Conservation (phyloP, 2,888 invertebrate genomes). For the Hipparchia sbordonii region DNA sequence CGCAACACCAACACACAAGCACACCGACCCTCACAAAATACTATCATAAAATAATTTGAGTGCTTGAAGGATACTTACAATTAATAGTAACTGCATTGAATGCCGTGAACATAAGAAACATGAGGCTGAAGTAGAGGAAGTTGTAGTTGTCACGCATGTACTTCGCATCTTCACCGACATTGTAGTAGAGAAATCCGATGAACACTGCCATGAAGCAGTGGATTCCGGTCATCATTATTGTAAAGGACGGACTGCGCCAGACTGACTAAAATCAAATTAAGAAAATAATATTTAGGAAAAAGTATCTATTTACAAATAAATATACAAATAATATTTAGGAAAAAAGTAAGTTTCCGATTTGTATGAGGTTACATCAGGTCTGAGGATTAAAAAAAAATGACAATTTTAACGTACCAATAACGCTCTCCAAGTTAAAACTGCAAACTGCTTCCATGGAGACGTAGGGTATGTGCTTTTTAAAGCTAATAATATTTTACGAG, state of each 20-base stretch:
- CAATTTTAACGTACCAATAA: slow-evolving; percentile 60
- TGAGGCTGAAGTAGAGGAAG: slow-evolving; percentile 94
- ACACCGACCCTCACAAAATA: no score
- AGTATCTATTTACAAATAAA: background rate
- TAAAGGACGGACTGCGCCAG: slow-evolving; percentile 88
- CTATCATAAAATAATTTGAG: background rate
- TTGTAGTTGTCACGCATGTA: slow-evolving; percentile 93
- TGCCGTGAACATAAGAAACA: slow-evolving; percentile 97
- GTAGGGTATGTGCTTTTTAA: slow-evolving; percentile 74
- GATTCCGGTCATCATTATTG: slow-evolving; percentile 89
- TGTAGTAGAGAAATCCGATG: slow-evolving; percentile 91
- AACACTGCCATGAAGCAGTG: slow-evolving; percentile 91
- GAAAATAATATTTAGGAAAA: slow-evolving; percentile 8
- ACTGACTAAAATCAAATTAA: slow-evolving; percentile 66
- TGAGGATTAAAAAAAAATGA: background rate
- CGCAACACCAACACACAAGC: no score
- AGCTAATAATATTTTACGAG: slow-evolving; percentile 69
- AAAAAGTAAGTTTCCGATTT: no score
- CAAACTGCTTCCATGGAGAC: slow-evolving; percentile 70
- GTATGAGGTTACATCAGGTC: no score
- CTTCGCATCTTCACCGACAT: slow-evolving; percentile 93
- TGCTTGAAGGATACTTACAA: slow-evolving; percentile 30
- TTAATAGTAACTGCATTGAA: slow-evolving; percentile 94
- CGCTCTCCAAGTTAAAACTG: slow-evolving; percentile 66
- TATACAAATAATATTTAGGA: no score